Evolutionary conservation across 2,888 invertebrate species (phyloP).

Genomic region (Dermolepida albohirtum): DNA sequence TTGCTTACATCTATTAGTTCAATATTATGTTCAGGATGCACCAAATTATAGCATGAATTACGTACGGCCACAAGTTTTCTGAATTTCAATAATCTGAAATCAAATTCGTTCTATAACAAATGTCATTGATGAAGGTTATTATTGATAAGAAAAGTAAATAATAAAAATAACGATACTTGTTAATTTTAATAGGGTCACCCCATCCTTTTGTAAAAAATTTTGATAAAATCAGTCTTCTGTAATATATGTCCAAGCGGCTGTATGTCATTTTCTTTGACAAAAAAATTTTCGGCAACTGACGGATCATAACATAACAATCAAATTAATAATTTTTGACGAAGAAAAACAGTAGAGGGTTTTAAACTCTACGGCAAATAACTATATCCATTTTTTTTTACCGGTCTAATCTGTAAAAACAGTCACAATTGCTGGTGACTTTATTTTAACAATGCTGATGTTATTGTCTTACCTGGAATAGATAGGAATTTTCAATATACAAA

Average conservation of each 20-base stretch:
- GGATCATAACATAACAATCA: too few relatives aligned
- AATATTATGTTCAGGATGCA: slow-evolving; percentile 86
- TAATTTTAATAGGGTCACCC: slow-evolving; percentile 93
- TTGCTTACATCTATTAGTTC: slow-evolving; percentile 83
- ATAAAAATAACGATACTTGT: slow-evolving; percentile 68
- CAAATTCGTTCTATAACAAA: not conserved
- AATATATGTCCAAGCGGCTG: slow-evolving; percentile 78
- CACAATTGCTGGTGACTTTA: too few relatives aligned
- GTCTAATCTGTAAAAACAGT: too few relatives aligned
- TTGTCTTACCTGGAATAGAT: too few relatives aligned
- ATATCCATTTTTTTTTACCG: too few relatives aligned
- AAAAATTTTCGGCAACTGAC: not conserved
- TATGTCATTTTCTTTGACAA: slow-evolving; percentile 55
- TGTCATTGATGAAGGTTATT: slow-evolving; percentile 9
- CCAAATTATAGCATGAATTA: slow-evolving; percentile 83
- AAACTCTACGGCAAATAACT: too few relatives aligned
- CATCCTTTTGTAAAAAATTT: slow-evolving; percentile 97
- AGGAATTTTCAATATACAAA: too few relatives aligned
- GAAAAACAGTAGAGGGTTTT: too few relatives aligned
- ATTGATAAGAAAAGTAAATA: too few relatives aligned
- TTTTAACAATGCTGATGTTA: too few relatives aligned
- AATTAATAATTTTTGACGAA: too few relatives aligned
- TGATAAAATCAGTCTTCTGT: slow-evolving; percentile 86
- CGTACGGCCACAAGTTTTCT: slow-evolving; percentile 88
- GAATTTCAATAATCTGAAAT: slow-evolving; percentile 89